Evolutionary conservation across 1,140 invertebrate species (phyloP).

Genomic region (Heliconius hewitsoni): DNA sequence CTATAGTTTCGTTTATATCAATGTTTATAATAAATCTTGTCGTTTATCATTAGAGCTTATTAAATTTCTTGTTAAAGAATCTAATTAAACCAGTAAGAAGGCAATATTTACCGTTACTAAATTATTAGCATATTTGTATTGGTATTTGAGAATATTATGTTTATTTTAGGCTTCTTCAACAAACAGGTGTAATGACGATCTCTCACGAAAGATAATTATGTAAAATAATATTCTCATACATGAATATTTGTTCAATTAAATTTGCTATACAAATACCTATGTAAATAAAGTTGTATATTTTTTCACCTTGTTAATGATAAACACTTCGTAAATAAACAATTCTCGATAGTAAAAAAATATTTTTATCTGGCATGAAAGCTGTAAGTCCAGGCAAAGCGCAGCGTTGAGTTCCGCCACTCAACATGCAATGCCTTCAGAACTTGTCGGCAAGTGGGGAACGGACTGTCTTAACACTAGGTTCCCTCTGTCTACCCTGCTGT

Average conservation of each 20-base stretch:
- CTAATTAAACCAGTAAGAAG: neutral
- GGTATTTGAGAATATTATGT: neutral
- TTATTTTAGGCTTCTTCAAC: neutral
- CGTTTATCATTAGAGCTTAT: too few relatives aligned
- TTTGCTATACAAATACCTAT: constrained; percentile 4
- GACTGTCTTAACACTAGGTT: too few relatives aligned
- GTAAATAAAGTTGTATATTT: neutral
- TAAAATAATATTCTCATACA: neutral
- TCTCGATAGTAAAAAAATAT: too few relatives aligned
- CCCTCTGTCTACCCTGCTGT: too few relatives aligned
- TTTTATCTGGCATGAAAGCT: too few relatives aligned
- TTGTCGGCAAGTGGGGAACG: too few relatives aligned
- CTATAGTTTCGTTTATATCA: too few relatives aligned
- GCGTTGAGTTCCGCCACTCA: too few relatives aligned
- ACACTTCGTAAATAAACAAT: neutral
- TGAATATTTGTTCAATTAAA: neutral
- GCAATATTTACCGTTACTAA: neutral
- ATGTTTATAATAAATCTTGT: too few relatives aligned
- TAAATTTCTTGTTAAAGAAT: neutral
- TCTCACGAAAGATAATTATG: neutral
- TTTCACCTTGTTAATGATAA: neutral
- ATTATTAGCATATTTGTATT: neutral
- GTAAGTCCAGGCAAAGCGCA: too few relatives aligned
- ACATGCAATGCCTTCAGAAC: too few relatives aligned
- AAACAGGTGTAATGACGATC: neutral